Conservation (phyloP, 2,797 vertebrate species). For the Leptatherina wallacei region DNA sequence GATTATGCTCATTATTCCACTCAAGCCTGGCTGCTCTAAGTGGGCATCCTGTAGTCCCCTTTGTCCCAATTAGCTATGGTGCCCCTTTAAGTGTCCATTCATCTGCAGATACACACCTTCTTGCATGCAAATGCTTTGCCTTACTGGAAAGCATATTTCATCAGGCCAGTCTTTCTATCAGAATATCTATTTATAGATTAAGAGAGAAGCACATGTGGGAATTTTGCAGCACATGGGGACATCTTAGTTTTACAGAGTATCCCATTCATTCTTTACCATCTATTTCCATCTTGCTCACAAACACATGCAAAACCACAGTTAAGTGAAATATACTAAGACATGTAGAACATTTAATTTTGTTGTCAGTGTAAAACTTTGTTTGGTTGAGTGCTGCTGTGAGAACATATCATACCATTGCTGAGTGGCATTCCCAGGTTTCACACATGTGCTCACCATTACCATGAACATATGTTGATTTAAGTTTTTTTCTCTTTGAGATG, state of each 20-base stretch:
- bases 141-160: slow-evolving; percentile 48
- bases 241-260: slow-evolving; percentile 32
- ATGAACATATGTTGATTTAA: slow-evolving; percentile 73
- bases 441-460: slow-evolving; percentile 68
- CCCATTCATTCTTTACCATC: not conserved
- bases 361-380: slow-evolving; percentile 57
- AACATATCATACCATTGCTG: slow-evolving; percentile 52
- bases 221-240: slow-evolving; percentile 27
- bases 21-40: slow-evolving; percentile 54
- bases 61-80: slow-evolving; percentile 73
- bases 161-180: slow-evolving; percentile 30
- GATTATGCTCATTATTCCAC: slow-evolving; percentile 76
- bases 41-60: slow-evolving; percentile 55
- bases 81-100: slow-evolving; percentile 65
- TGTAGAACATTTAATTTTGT: slow-evolving; percentile 56
- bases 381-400: slow-evolving; percentile 66
- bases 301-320: slow-evolving; percentile 12
- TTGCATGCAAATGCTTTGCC: slow-evolving; percentile 53
- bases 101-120: slow-evolving; percentile 49
- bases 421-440: slow-evolving; percentile 55
- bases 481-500: slow-evolving; percentile 43
- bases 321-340: slow-evolving; percentile 26
- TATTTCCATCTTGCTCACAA: slow-evolving; percentile 10
- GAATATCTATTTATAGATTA: slow-evolving; percentile 35
- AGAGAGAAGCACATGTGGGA: slow-evolving; percentile 54